Conservation (phyloP, 37 sponge, comb jelly and placozoan genomes). For the Amphimedon queenslandica region DNA sequence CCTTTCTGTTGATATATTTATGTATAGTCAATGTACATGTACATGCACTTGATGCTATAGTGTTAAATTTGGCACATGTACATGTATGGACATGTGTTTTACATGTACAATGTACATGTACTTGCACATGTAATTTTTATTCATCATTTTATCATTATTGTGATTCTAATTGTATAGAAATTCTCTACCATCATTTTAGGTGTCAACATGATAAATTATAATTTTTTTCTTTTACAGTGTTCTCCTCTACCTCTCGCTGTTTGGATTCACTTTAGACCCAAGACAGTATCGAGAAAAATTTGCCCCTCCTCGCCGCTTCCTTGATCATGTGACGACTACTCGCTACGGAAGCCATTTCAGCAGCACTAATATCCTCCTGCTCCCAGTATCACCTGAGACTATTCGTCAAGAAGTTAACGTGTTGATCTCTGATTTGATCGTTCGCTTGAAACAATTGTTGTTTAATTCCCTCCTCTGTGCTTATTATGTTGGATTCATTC, state of each 20-base stretch:
- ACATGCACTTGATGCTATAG: too few species aligned
- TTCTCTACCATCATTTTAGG: not conserved
- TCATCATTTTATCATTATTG: too few species aligned
- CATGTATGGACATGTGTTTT: not conserved
- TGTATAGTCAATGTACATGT: too few species aligned
- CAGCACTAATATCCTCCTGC: constrained; percentile 3
- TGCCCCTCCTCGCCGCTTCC: constrained; percentile 26
- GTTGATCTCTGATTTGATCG: constrained; percentile 50
- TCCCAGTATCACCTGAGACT: constrained; percentile 57
- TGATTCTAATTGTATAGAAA: too few species aligned
- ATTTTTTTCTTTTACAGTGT: constrained; percentile 25
- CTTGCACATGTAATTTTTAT: too few species aligned
- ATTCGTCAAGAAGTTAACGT: constrained; percentile 59
- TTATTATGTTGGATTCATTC: constrained; percentile 77
- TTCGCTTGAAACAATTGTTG: constrained; percentile 72
- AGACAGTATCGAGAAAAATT: constrained; percentile 23
- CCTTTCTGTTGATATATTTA: too few species aligned
- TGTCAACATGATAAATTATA: too few species aligned
- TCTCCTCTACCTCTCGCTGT: constrained; percentile 73
- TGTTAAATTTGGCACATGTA: not conserved
- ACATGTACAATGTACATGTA: not conserved
- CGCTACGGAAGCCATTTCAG: not conserved
- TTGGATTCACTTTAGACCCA: constrained; percentile 81
- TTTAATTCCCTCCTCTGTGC: constrained; percentile 81
- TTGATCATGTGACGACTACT: constrained; percentile 6